These are phyloP conservation scores for Drosophila buzzatii DNA, from an alignment of 2,888 invertebrate genomes.

Conservation along the genomic window DNA sequence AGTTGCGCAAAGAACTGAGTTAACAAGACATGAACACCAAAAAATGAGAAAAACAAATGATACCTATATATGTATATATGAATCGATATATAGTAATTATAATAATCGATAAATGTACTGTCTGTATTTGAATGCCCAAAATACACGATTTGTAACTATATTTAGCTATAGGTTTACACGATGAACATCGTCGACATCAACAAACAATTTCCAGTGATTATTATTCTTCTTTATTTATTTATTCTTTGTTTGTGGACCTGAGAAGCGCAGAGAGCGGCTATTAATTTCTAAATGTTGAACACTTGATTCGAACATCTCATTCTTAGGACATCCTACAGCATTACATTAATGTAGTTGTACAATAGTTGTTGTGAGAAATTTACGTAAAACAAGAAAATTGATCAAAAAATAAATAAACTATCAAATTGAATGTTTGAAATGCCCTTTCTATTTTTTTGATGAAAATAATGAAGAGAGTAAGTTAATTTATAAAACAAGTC, in stretches of 20 bases:
- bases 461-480: no score
- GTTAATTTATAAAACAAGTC: background rate
- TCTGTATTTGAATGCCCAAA: constrained; percentile 44
- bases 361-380: constrained; percentile 76
- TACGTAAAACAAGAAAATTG: constrained; percentile 51
- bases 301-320: constrained; percentile 13
- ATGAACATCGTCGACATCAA: constrained; percentile 26
- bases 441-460: background rate
- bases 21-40: constrained; percentile 79
- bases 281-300: constrained; percentile 21
- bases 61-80: constrained; percentile 23
- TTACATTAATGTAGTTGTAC: constrained; percentile 61
- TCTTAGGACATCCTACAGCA: constrained; percentile 38
- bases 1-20: constrained; percentile 83
- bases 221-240: background rate
- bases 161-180: constrained; percentile 55
- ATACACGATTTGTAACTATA: constrained; percentile 43
- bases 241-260: constrained; percentile 5
- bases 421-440: constrained; percentile 1
- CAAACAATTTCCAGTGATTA: constrained; percentile 4
- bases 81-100: constrained; percentile 31
- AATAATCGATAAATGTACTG: constrained; percentile 14
- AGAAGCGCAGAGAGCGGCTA: constrained; percentile 38
- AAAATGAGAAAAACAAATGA: constrained; percentile 26
- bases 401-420: constrained; percentile 45